Percentiles rank a stretch among this genome's conserved stretches.
phyloP scores from a whole-genome alignment of 2,113 vertebrate species.

The Rutilus rutilus region DNA sequence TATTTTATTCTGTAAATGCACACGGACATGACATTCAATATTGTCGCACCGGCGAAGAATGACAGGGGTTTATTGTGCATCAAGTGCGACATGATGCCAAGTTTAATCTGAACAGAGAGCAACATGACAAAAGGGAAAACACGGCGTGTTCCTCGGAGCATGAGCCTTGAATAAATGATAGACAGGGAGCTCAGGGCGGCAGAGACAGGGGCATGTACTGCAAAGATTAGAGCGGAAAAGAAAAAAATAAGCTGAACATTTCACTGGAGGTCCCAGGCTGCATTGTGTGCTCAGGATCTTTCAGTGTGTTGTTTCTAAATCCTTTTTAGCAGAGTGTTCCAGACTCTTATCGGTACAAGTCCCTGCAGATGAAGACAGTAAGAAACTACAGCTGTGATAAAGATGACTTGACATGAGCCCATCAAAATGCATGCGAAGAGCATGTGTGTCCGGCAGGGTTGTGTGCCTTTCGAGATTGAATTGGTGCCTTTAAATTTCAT shows the following conservation, averaged over 20 bases:
- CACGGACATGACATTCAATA: constrained; percentile 98
- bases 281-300: constrained; percentile 74
- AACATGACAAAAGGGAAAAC: constrained; percentile 84
- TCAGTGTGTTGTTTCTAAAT: constrained; percentile 74
- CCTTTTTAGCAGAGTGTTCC: constrained; percentile 73
- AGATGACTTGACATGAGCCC: constrained; percentile 7
- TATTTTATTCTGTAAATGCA: constrained; percentile 95
- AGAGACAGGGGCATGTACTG: constrained; percentile 61
- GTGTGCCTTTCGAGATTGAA: background rate
- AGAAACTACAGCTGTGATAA: constrained; percentile 22
- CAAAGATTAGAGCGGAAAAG: constrained; percentile 67
- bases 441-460: background rate
- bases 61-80: constrained; percentile 93
- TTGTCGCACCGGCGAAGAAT: constrained; percentile 88
- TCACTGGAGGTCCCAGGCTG: constrained; percentile 70
- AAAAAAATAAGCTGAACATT: constrained; percentile 70
- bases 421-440: background rate
- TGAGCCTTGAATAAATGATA: constrained; percentile 86
- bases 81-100: constrained; percentile 88
- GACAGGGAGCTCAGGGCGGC: constrained; percentile 76
- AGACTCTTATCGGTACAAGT: constrained; percentile 40
- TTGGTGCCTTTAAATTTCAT: background rate
- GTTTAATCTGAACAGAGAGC: constrained; percentile 87
- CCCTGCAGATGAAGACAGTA: constrained; percentile 30
- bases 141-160: constrained; percentile 79